Evolutionary conservation across 2,888 invertebrate genomes (phyloP).

Genomic region (Platyscelio sp.): DNA sequence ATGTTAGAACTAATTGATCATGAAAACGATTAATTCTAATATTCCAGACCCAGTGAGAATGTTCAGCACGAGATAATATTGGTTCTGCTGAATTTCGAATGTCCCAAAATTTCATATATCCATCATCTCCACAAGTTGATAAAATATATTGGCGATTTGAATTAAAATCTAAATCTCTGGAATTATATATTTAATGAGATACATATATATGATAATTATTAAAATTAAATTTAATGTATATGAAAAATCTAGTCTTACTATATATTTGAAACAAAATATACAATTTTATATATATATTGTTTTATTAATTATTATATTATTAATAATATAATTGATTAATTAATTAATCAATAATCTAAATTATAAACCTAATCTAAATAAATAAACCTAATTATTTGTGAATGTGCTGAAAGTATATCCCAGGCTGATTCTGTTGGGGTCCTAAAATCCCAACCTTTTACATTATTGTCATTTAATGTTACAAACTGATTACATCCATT

Average conservation of each 20-base stretch:
- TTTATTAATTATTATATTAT: no score
- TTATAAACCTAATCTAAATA: no score
- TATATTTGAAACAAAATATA: no score
- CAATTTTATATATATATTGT: no score
- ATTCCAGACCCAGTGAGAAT: slow-evolving; percentile 97
- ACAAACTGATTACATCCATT: slow-evolving; percentile 95
- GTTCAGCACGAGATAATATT: slow-evolving; percentile 93
- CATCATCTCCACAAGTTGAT: slow-evolving; percentile 98
- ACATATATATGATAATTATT: no score
- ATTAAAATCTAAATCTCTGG: slow-evolving; percentile 96
- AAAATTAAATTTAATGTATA: no score
- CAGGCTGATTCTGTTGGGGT: slow-evolving; percentile 91
- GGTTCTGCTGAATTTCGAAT: slow-evolving; percentile 93
- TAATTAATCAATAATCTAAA: no score
- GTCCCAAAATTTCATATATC: slow-evolving; percentile 98
- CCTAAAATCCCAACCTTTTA: slow-evolving; percentile 95
- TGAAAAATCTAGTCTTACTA: no score
- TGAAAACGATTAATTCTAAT: slow-evolving; percentile 98
- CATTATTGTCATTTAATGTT: slow-evolving; percentile 93
- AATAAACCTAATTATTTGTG: slow-evolving; percentile 91
- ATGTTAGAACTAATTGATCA: slow-evolving; percentile 96
- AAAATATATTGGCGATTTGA: slow-evolving; percentile 98
- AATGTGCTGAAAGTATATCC: slow-evolving; percentile 95
- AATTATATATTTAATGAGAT: no score
- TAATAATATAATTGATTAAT: no score